Evolutionary conservation across 2,113 vertebrate species (phyloP), one percentile per base, ranked within the genome.

Genomic region (Lichenostomus cassidix): DNA sequence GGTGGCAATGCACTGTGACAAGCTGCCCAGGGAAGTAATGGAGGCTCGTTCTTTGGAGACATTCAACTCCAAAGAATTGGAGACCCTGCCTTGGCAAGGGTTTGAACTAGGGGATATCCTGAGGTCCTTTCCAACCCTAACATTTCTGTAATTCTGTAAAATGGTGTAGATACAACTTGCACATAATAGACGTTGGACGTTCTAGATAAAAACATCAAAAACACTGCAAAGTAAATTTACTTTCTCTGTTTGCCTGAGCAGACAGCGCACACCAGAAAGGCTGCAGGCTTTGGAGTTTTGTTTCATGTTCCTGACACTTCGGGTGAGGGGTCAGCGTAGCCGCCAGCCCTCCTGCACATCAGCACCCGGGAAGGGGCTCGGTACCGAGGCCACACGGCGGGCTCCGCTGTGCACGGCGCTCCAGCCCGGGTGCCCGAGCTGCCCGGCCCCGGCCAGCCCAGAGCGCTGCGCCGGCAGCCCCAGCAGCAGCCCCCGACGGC

Each of bases 251-350:
- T 15, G 52, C 24, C 52, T 8, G 16, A 20, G 22, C 35, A 47
- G 33, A 16, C 10, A 21, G 10, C 5, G 39, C 14, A 14, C 16
- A n/a, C 2, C 8, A 63, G 33, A 44, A 20, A 14, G 42, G n/a
- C 31, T 15, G 24, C 35, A 16, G 15, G 41, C 49, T 70, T 3
- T 33, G 15, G 7, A 35, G 14, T 5, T 60, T 5, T 20, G 16
- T 10, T 27, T 24, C 33, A 35, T 1, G 49, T n/a, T 21, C 10
- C 46, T 16, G 25, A 33, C 42, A 1, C 13, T 19, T 15, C 2
- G 9, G n/a, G 5, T 7, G 37, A 0, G 29, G 7, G 6, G 5
- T 3, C 33, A 2, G 44, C 0, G 41, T 5, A 11, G 41, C 60
- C 2, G 35, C 41, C 6, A 7, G 46, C 42, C 19, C 28, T 21